Evolutionary conservation across 2,113 vertebrate genomes (phyloP).

Genomic region (Spilogale gracilis): DNA sequence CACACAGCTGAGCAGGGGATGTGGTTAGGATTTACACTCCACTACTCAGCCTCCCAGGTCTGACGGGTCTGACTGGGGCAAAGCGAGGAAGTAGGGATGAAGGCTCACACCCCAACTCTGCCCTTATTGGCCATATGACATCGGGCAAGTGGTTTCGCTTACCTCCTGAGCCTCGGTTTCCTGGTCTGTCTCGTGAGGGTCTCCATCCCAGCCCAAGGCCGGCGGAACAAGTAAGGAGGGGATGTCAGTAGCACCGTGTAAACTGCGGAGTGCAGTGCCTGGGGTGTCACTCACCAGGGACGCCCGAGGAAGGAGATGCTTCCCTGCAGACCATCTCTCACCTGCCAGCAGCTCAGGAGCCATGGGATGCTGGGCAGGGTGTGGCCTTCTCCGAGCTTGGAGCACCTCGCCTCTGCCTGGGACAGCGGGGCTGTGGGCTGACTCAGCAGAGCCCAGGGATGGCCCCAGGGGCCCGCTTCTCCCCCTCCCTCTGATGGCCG

Average conservation of each 20-base stretch:
- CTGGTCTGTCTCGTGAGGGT: neutral
- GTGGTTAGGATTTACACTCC: neutral
- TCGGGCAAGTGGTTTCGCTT: neutral
- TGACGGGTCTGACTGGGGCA: neutral
- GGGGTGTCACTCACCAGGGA: fast-evolving
- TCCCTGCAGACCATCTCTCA: neutral
- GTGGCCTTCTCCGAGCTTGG: neutral
- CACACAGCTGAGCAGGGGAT: neutral
- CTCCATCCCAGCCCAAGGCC: neutral
- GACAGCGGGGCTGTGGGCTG: neutral
- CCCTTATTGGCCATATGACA: neutral
- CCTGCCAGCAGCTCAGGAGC: neutral
- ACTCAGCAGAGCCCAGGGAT: neutral
- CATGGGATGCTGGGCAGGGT: fast-evolving
- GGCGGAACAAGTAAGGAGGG: neutral
- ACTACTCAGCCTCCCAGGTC: fast-evolving
- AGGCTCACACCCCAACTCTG: neutral
- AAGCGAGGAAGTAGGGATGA: neutral
- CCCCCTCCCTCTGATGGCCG: neutral
- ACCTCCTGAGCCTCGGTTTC: neutral
- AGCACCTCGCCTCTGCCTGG: neutral
- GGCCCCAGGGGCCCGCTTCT: neutral
- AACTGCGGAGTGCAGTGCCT: neutral
- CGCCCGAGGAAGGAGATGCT: fast-evolving
- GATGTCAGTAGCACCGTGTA: neutral